Percentiles rank a stretch among this genome's conserved stretches.
These are phyloP conservation scores for Danio choprae DNA, from an alignment of 2,797 vertebrate genomes.

Conservation along the genomic window DNA sequence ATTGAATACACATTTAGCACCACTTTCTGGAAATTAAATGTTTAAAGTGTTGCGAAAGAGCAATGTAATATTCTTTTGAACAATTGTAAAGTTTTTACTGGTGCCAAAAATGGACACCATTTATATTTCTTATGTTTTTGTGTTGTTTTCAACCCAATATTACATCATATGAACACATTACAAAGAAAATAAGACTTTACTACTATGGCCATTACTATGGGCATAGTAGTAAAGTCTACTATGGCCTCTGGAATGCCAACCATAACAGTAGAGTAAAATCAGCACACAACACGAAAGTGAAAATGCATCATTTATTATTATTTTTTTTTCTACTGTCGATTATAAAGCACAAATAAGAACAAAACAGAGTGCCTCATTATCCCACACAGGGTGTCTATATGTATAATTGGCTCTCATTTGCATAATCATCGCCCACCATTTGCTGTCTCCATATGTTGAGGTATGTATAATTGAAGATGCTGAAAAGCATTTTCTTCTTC, in stretches of 20 bases:
- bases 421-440: constrained; percentile 32
- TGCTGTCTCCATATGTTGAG: constrained; percentile 50
- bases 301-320: background rate
- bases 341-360: constrained; percentile 4
- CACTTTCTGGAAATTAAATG: background rate
- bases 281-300: background rate
- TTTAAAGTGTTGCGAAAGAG: background rate
- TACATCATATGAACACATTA: background rate
- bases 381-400: constrained; percentile 5
- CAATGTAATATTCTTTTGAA: background rate
- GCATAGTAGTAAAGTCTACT: no score
- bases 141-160: no score
- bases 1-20: background rate
- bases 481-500: background rate
- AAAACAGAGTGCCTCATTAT: background rate
- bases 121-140: no score
- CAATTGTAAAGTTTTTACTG: background rate
- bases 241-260: no score
- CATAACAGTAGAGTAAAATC: background rate
- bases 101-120: no score
- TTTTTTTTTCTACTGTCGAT: background rate
- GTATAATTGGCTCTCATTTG: constrained; percentile 42
- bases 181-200: background rate
- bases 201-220: no score
- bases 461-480: constrained; percentile 44